A percentile compares a stretch with the other conserved stretches of the same genome.
Evolutionary conservation across 2,888 invertebrate genomes (phyloP).

Genomic region (Rhopalosiphum nymphaeae): DNA sequence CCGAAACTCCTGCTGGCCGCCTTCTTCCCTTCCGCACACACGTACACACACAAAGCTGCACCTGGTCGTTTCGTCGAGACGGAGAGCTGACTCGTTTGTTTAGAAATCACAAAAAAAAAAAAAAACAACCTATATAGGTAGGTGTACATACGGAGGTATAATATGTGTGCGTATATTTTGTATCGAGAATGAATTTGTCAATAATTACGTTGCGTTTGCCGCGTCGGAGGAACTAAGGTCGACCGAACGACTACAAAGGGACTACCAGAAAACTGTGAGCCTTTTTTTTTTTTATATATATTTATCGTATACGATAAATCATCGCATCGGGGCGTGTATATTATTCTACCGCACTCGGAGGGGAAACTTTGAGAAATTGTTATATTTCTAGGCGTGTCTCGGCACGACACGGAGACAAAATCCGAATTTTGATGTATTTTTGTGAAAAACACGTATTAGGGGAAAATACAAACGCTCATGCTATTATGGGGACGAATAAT

Average conservation of each 20-base stretch:
- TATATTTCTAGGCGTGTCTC: conserved; percentile 57
- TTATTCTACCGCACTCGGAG: conserved; percentile 22
- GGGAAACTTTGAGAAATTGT: conserved; percentile 54
- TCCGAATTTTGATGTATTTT: conserved; percentile 45
- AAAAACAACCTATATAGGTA: neutral
- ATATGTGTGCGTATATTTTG: neutral
- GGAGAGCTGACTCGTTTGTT: conserved; percentile 25
- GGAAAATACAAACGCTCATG: conserved; percentile 13
- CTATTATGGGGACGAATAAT: neutral
- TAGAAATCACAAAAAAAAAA: conserved; percentile 17
- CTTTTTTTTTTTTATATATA: neutral
- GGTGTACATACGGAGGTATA: neutral
- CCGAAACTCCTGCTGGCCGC: neutral
- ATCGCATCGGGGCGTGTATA: conserved; percentile 34
- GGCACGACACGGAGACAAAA: neutral
- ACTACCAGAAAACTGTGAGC: neutral
- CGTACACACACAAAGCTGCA: conserved; percentile 19
- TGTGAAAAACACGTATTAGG: conserved; percentile 25
- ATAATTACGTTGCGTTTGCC: conserved; percentile 37
- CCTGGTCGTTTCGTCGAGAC: conserved; percentile 13
- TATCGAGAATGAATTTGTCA: conserved; percentile 48
- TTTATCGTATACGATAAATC: conserved; percentile 37
- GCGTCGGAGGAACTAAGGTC: conserved; percentile 17
- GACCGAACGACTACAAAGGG: conserved; percentile 12
- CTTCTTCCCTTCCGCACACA: conserved; percentile 38